Base-by-base conservation (phyloP, 2,888 invertebrate species). In the Eilema depressum region DNA sequence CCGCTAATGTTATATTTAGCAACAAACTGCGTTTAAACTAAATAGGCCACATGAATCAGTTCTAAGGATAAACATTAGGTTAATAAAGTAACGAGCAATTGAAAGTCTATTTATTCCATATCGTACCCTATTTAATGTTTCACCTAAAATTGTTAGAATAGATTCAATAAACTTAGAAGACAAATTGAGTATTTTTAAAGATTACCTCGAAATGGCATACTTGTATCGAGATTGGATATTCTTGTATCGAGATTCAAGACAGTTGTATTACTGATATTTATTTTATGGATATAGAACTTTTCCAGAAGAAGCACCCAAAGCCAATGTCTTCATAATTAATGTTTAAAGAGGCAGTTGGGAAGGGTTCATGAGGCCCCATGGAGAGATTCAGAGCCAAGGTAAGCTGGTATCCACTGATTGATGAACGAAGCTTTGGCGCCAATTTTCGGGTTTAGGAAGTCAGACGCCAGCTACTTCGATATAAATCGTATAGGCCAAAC, bases 1-100 rank as follows among this genome's bases (percentile, higher is more conserved):
- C 64, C 63, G 63, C 69, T 72, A 68, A 62, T 68, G 47, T 63
- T 80, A 82, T 80, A 80, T 77, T 79, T 77, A 71, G 41, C 60
- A 53, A 62, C 30, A 61, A 63, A 53, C 64, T 64, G 60, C 47
- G 33, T 41, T 67, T 30, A 60, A 67, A 53, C 26, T 71, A 63
- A 60, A 63, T 59, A 64, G 17, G 59, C n/a, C 66, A 26, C 37
- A 59, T 37, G 66, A 65, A 65, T 65, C 53, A 65, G 28, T 53
- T 63, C 5, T 63, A 30, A 28, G 30, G 28, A 64, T 8, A 28
- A 65, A 30, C 53, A 65, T 65, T 65, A 23, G 41, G 63, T 63
- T 41, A 63, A 37, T 63, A 63, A 41, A 53, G 53, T 63, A 37
- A 62, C n/a, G 7, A 37, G 23, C 11, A 33, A 63, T 26, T 20